A percentile compares a stretch with the other conserved stretches of the same genome.
Evolutionary conservation across 2,888 invertebrate genomes (phyloP).

Genomic region (Gerris lacustris): DNA sequence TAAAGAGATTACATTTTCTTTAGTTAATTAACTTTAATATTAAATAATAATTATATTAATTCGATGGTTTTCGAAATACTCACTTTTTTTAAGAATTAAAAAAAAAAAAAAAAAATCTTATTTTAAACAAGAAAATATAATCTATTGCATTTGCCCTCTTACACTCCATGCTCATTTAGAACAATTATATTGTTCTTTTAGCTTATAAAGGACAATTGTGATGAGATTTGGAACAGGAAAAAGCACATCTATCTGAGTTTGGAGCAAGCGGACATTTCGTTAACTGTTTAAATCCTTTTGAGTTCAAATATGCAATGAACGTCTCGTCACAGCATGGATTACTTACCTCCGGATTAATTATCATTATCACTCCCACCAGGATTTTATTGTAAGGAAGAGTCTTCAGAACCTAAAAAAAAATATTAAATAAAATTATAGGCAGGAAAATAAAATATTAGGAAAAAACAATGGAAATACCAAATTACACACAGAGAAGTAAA

Average conservation of each 20-base stretch:
- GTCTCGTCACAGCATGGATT: not conserved
- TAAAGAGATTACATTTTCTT: too few relatives aligned
- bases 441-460: not conserved
- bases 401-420: conserved; percentile 4
- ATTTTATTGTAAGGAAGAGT: not conserved
- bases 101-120: too few relatives aligned
- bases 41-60: too few relatives aligned
- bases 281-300: not conserved
- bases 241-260: not conserved
- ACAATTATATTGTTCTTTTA: not conserved
- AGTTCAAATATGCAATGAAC: not conserved
- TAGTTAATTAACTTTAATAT: too few relatives aligned
- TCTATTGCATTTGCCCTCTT: too few relatives aligned
- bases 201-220: not conserved
- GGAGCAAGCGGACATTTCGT: not conserved
- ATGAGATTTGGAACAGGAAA: not conserved
- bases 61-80: too few relatives aligned
- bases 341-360: not conserved
- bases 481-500: not conserved
- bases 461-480: not conserved
- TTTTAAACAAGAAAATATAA: too few relatives aligned
- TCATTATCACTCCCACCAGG: not conserved
- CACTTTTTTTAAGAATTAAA: too few relatives aligned
- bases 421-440: not conserved
- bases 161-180: too few relatives aligned